Evolutionary conservation across 2,888 invertebrate species (phyloP), one percentile per base, ranked within the genome.

Genomic region (Cyaniris semiargus): DNA sequence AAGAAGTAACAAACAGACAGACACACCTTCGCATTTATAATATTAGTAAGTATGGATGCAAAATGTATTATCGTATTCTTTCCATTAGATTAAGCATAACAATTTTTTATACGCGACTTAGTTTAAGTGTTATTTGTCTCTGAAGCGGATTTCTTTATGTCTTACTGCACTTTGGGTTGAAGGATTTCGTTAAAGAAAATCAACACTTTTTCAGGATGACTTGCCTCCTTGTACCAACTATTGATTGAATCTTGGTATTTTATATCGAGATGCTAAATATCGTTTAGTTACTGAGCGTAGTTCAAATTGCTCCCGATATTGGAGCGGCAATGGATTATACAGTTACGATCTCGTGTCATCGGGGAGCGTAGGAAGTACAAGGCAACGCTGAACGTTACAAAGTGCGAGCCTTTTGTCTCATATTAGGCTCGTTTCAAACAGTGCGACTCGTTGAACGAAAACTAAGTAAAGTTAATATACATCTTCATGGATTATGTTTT

Each of bases 361-460:
- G 80, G 80, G 82, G 84, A 83, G 83, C 83, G 84, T 82, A 81
- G 76, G 81, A 84, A 85, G 88, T 89, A 85, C 83, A 83, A 86
- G 89, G 89, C 86, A 86, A 89, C 89, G 89, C 88, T 92, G 92
- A 93, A 93, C 89, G 92, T 90, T 92, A 93, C 92, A 93, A 93
- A 93, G 91, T 92, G 93, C 86, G 92, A 91, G 91, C 89, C 93
- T 93, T 93, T 93, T 93, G 93, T 93, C 91, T 90, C 84, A 85
- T 84, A 88, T 89, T 92, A 86, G 86, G 89, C 79, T 77, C 76
- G 81, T 81, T 90, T 87, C 81, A 78, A 15, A 78, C 44, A 58
- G 18, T n/a, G 78, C 79, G 78, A 77, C 76, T 77, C 5, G n/a
- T 27, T 3, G 23, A 56, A 53, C 44, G 48, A 15, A 70, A 13